A percentile compares a stretch with the other conserved stretches of the same genome.
Evolutionary conservation across 2,797 vertebrate genomes (phyloP).

Genomic region (Halcyon leucocephala): DNA sequence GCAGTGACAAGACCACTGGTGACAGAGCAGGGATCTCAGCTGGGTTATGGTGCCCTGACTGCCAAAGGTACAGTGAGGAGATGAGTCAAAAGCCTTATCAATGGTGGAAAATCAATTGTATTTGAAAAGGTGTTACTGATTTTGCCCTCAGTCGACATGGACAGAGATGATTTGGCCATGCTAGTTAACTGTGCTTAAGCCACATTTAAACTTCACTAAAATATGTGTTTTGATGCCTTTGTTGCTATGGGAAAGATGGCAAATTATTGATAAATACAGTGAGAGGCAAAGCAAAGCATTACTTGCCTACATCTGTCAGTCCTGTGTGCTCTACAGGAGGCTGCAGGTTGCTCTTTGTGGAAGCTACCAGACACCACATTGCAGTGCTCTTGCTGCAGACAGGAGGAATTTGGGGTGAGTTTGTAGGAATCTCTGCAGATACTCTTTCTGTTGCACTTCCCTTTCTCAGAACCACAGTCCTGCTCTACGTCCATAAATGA

Average conservation of each 20-base stretch:
- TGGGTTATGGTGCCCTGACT: background rate
- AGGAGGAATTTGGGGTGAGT: background rate
- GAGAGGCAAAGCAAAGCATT: background rate
- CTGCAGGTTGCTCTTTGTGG: background rate
- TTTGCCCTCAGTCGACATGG: background rate
- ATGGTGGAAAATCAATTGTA: background rate
- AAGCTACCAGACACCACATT: background rate
- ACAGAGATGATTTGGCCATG: background rate
- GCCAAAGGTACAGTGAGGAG: background rate
- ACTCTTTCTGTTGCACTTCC: background rate
- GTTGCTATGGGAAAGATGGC: background rate
- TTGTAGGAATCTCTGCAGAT: background rate
- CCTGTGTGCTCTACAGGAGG: background rate
- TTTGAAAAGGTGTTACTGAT: background rate
- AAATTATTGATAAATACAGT: background rate
- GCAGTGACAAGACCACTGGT: background rate
- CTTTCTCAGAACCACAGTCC: background rate
- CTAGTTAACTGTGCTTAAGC: background rate
- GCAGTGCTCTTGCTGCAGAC: background rate
- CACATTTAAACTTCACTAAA: background rate
- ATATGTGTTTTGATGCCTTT: background rate
- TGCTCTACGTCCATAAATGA: background rate
- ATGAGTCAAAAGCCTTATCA: background rate
- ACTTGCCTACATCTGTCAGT: background rate
- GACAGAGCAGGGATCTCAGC: background rate